Base-by-base conservation (phyloP, 2,797 vertebrate species). In the Microctenopoma stevenorrisi region DNA sequence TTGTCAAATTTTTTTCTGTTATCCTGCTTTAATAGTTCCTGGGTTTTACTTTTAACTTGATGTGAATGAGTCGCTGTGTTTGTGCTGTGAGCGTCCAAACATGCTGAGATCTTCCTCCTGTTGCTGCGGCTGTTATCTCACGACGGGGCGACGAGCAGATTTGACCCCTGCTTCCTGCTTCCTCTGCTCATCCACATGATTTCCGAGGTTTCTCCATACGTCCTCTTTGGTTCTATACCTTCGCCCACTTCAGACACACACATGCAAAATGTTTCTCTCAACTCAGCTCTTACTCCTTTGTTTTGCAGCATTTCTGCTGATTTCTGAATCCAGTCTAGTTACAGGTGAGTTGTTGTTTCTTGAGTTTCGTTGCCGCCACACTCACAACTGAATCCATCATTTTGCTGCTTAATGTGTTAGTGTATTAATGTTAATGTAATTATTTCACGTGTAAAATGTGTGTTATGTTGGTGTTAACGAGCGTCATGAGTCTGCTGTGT, bases 131-230 rank as follows among this genome's bases (percentile, higher is more conserved):
- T 52, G 64, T 62, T 84, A 84, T 90, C 81, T 78, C 42, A 2
- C 42, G 1, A 35, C 51, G 76, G 90, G 91, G 64, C 91, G 74
- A 60, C 69, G 12, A 60, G 81, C 93, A 94, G 92, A 79, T 82
- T 73, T 84, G 81, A 90, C 91, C 91, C 69, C 26, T 0, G 0
- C 53, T 86, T 93, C 90, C 91, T 87, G 83, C 86, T 94, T 93
- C 85, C 89, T 84, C 62, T 25, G 64, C 72, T 56, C 56, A 1
- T 47, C 28, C 42, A 7, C 69, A 18, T 64, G 60, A 12, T 63
- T 26, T 11, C 30, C 26, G 10, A 28, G 8, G 47, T 25, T 52
- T 46, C 30, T 11, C 25, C 3, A 5, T 59, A 28, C 4, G 0
- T 43, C 62, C 5, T 1, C 44, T 69, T 79, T 37, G 18, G 9